Evolutionary conservation across 2,113 vertebrate species (phyloP), one percentile per base, ranked within the genome.

Genomic region (Melanotaenia duboulayi): DNA sequence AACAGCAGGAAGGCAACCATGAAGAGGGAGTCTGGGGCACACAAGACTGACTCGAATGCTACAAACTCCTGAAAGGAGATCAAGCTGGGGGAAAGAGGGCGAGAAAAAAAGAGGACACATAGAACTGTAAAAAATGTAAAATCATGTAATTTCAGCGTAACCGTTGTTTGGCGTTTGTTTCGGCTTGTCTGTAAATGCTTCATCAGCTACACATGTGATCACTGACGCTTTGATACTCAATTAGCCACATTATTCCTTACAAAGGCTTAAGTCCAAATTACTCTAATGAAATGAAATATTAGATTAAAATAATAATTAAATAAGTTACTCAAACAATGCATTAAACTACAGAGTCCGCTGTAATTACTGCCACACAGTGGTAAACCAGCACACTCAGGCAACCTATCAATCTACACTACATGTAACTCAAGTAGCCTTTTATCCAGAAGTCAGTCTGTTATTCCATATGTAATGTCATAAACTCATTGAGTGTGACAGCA

Each of bases 31-130:
- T 96, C 96, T 11, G 95, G 95, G 76, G 95, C 94, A 60, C 95
- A 96, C 44, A 97, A 93, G 84, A 96, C 95, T 25, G 94, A 95
- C 83, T 97, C 95, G 74, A 97, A 97, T 0, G 95, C 95, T 71
- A 96, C 91, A 90, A 97, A 97, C 90, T 96, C 95, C 87, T 96
- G 95, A 86, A 96, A 96, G 44, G 95, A 96, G 92, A 97, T 96
- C 90, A 97, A 80, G 85, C 95, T 96, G 88, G 56, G 62, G 28
- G 52, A 79, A 19, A 75, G 64, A 62, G 64, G 65, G 59, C 25
- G 1, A 63, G 32, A 68, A 14, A 65, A 19, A 49, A 44, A 57
- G 37, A 67, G 42, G 14, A 64, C 7, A 58, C n/a, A 20, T 50
- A 64, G 35, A 63, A 57, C 76, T 73, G 77, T 73, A 69, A 84